Percentiles rank a stretch among this genome's conserved stretches.
Evolutionary conservation across 2,888 invertebrate genomes (phyloP).

Genomic region (Heteropelma amictum): DNA sequence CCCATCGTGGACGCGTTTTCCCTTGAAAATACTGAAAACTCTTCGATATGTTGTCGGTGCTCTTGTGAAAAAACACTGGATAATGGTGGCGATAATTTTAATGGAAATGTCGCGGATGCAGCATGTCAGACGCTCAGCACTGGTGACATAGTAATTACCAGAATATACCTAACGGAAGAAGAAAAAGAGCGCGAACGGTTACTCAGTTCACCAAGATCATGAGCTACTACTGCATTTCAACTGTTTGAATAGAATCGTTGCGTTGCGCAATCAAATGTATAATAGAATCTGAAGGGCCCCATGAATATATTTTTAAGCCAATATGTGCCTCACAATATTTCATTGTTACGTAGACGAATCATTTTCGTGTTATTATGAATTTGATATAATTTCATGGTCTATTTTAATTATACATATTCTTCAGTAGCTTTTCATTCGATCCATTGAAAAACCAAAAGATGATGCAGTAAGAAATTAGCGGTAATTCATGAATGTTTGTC

Average conservation of each 20-base stretch:
- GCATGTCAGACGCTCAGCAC: constrained; percentile 93
- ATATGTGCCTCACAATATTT: constrained; percentile 40
- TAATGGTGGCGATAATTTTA: constrained; percentile 69
- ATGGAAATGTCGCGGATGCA: constrained; percentile 77
- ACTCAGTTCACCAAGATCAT: constrained; percentile 79
- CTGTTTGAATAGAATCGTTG: constrained; percentile 3
- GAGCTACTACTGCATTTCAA: constrained; percentile 30
- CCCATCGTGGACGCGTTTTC: constrained; percentile 82
- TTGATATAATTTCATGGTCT: no score
- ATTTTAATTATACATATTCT: no score
- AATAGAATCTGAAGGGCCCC: constrained; percentile 3
- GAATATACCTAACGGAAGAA: constrained; percentile 84
- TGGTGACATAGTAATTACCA: constrained; percentile 94
- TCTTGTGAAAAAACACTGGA: constrained; percentile 72
- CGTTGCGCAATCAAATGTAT: constrained; percentile 9
- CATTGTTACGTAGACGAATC: no score
- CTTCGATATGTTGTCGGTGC: constrained; percentile 79
- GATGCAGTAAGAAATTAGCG: no score
- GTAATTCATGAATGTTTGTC: no score
- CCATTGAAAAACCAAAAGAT: no score
- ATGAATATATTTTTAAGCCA: constrained; percentile 29
- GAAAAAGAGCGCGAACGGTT: constrained; percentile 81
- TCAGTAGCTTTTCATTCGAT: no score
- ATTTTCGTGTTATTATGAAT: no score
- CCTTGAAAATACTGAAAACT: constrained; percentile 79